Conservation (phyloP, 2,797 vertebrate species). For the Alauda arvensis region DNA sequence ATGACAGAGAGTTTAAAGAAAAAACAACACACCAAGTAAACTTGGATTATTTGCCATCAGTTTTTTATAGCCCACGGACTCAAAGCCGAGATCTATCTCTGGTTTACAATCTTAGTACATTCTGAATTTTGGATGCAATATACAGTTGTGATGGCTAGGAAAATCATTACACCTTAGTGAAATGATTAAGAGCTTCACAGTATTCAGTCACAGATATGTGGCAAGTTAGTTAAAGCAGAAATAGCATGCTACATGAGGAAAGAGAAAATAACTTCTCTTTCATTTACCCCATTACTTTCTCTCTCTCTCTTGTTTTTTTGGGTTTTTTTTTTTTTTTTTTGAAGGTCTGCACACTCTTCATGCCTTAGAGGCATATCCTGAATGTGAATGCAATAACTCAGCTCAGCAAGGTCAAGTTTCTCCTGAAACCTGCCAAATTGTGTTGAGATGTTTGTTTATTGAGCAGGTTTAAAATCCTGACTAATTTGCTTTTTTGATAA, state of each 20-base stretch:
- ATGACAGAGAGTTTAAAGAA: neutral
- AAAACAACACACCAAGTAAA: conserved; percentile 11
- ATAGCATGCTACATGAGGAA: neutral
- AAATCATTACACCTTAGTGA: conserved; percentile 5
- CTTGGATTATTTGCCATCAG: neutral
- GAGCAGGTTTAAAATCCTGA: neutral
- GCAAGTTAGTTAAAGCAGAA: neutral
- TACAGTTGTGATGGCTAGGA: neutral
- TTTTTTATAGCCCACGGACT: neutral
- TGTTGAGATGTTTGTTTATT: neutral
- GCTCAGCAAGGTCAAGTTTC: conserved; percentile 12
- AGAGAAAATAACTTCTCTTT: neutral
- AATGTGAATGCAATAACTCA: conserved; percentile 1
- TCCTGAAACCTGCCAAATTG: neutral
- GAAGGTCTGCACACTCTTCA: neutral
- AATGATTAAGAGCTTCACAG: neutral
- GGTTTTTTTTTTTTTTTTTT: neutral
- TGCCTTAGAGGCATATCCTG: neutral
- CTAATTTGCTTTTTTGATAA: neutral
- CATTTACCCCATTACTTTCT: neutral
- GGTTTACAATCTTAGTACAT: neutral
- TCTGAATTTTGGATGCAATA: neutral
- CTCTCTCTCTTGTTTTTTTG: neutral
- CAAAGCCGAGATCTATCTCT: neutral
- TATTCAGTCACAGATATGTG: neutral